Conservation (phyloP, 2,888 invertebrate genomes). For the Ctenicera cuprea region DNA sequence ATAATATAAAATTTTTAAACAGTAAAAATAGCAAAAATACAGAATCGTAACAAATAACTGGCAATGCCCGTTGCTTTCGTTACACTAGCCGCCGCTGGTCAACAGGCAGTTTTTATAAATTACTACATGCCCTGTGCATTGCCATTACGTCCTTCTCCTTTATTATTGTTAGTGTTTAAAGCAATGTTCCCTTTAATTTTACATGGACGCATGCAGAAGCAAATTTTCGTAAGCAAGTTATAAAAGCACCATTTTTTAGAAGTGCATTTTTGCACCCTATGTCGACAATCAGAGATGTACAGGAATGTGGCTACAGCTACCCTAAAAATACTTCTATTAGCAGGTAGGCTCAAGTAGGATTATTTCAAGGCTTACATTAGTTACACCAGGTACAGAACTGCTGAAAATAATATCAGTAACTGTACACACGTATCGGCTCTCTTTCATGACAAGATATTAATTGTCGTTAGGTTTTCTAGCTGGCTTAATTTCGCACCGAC, state of each 20-base stretch:
- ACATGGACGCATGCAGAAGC: too few relatives aligned
- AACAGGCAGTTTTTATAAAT: neutral
- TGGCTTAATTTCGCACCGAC: conserved; percentile 93
- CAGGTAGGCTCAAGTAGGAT: neutral
- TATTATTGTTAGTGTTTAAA: conserved; percentile 86
- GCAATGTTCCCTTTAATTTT: conserved; percentile 99
- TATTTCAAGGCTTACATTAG: conserved; percentile 81
- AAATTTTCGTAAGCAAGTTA: too few relatives aligned
- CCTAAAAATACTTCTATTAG: conserved; percentile 74
- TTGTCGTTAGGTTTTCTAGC: conserved; percentile 92
- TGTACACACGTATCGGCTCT: conserved; percentile 97
- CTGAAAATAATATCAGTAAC: conserved; percentile 96
- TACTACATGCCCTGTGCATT: conserved; percentile 84
- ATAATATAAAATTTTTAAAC: too few relatives aligned
- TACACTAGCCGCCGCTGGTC: too few relatives aligned
- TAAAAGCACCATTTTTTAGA: conserved; percentile 97
- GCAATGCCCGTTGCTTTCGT: too few relatives aligned
- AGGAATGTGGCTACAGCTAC: conserved; percentile 96
- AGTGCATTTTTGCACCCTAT: too few relatives aligned
- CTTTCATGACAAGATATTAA: conserved; percentile 89
- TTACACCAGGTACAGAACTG: conserved; percentile 94
- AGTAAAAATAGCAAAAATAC: too few relatives aligned
- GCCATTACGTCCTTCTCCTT: conserved; percentile 94
- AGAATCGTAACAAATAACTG: too few relatives aligned
- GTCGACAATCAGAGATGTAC: too few relatives aligned